Evolutionary conservation across 2,797 vertebrate genomes (phyloP).

Genomic region (Enteromius anoplus): DNA sequence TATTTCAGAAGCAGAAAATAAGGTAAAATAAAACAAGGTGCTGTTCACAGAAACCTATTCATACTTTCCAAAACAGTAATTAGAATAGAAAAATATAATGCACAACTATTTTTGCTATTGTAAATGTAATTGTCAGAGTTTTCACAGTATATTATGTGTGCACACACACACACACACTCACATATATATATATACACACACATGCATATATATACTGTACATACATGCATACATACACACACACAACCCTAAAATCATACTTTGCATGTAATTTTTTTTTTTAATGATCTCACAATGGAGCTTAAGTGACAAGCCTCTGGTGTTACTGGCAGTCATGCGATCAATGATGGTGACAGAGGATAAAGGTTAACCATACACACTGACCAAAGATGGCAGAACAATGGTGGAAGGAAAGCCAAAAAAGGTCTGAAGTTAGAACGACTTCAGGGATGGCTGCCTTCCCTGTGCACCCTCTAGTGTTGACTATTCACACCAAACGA

Average conservation of each 20-base stretch:
- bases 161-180: no score
- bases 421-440: constrained; percentile 66
- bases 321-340: constrained; percentile 66
- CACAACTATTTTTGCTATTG: not conserved
- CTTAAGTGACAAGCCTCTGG: constrained; percentile 3
- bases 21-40: no score
- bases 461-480: constrained; percentile 44
- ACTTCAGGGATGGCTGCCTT: constrained; percentile 63
- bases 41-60: no score
- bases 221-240: no score
- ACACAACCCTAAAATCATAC: not conserved
- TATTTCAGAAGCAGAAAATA: not conserved
- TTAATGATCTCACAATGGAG: not conserved
- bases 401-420: constrained; percentile 68
- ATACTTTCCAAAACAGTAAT: no score
- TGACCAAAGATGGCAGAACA: constrained; percentile 52
- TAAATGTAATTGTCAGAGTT: not conserved
- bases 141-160: not conserved
- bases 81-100: not conserved
- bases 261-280: not conserved
- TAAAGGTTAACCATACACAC: constrained; percentile 33
- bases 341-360: constrained; percentile 58
- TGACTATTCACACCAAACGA: not conserved
- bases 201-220: no score
- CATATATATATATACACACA: no score